These are phyloP conservation scores for Coenonympha arcania DNA, from an alignment of 2,888 invertebrate genomes.

Conservation along the genomic window DNA sequence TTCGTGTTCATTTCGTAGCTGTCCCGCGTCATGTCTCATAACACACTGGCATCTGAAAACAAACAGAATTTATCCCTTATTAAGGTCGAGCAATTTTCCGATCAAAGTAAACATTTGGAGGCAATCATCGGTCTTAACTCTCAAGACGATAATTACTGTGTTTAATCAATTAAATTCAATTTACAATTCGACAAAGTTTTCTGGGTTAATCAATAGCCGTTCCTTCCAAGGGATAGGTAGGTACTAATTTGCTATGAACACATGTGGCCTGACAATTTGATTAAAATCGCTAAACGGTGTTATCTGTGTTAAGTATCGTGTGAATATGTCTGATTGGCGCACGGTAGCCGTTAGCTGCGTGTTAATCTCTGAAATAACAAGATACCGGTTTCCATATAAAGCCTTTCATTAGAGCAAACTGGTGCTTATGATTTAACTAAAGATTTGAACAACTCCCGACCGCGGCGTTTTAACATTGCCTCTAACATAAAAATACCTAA, in stretches of 20 bases:
- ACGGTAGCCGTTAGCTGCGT: slow-evolving; percentile 29
- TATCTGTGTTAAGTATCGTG: slow-evolving; percentile 45
- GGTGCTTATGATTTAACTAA: background rate
- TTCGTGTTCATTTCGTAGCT: slow-evolving; percentile 67
- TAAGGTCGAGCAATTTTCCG: slow-evolving; percentile 42
- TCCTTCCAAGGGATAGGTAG: slow-evolving; percentile 4
- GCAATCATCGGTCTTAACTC: slow-evolving; percentile 34
- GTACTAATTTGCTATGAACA: slow-evolving; percentile 13
- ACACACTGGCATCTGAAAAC: slow-evolving; percentile 66
- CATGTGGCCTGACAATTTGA: slow-evolving; percentile 22
- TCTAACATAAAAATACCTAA: too few relatives aligned
- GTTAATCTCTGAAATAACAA: slow-evolving; percentile 34
- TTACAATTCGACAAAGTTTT: slow-evolving; percentile 19
- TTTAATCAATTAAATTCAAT: slow-evolving; percentile 53
- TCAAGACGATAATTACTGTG: slow-evolving; percentile 36
- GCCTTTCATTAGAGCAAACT: slow-evolving; percentile 2
- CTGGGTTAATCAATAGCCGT: slow-evolving; percentile 6
- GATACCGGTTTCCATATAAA: slow-evolving; percentile 13
- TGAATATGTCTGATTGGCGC: slow-evolving; percentile 43
- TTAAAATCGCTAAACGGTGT: slow-evolving; percentile 43
- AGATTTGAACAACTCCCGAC: slow-evolving; percentile 5
- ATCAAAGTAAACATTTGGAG: slow-evolving; percentile 33
- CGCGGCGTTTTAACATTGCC: background rate
- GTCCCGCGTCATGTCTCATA: slow-evolving; percentile 57
- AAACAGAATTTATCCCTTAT: slow-evolving; percentile 34